Evolutionary conservation across 1,140 invertebrate species (phyloP), one percentile per base, ranked within the genome.

Genomic region (Ericerus pela): DNA sequence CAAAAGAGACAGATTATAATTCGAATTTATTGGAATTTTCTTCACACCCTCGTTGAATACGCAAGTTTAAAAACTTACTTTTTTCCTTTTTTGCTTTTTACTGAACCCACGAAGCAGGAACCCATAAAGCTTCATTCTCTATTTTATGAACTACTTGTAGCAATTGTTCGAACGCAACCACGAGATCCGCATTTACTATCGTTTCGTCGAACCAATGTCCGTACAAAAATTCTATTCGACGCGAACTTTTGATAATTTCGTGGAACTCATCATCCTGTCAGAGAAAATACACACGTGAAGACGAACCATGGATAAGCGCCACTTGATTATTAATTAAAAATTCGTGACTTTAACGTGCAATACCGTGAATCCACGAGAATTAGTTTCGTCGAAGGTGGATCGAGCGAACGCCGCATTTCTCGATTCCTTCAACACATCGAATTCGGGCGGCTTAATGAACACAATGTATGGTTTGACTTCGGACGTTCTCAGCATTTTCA

Each of bases 191-290:
- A 66, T 97, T 98, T 1, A 95, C 79, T 20, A 98, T 85, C 52
- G 83, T 80, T 63, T 89, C 85, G 70, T 99, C 95, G 69, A 96
- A 96, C 65, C 87, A 84, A 70, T 97, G 95, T 4, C 88, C 86
- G 70, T 96, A 98, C 27, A 89, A 75, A 64, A 88, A 92, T 67
- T 96, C 90, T 63, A 99, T 94, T 63, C 92, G 81, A 47, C 85
- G 81, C 4, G 86, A 82, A 54, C 82, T 84, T 63, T 84, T 81
- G 18, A 96, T 74, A 62, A 97, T 96, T 59, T 94, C 88, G 26
- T 81, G 72, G 63, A 96, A 87, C 67, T 97, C 91, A 57, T 95
- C 88, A 66, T 96, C 91, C 88, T 94, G n/a, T n/a, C n/a, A n/a
- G n/a, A n/a, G n/a, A n/a, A n/a, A n/a, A n/a, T n/a, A n/a, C n/a